Base-by-base conservation (phyloP, 2,113 vertebrate species). In the Myotis yumanensis region DNA sequence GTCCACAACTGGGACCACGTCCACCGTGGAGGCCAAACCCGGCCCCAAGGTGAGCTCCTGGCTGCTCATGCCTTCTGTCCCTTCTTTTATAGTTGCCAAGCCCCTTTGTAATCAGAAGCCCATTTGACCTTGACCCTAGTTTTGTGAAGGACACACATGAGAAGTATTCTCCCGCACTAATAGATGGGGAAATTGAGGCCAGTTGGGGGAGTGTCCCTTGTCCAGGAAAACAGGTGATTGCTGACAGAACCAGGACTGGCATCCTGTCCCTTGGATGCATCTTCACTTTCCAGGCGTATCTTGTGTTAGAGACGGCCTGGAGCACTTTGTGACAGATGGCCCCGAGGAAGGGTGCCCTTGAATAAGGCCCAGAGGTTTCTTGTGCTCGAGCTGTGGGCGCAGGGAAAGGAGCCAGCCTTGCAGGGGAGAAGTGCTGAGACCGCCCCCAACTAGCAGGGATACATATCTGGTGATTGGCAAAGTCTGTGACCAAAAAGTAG, bases 1-100 rank as follows among this genome's bases (percentile, higher is more conserved):
- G 0, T 99, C 99, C 93, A 98, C 99, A 22, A 97, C 98, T 25
- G 98, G 99, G 97, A 99, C 99, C 89, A 93, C 98, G 0, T 98
- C 99, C 96, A 98, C 98, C 35, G 97, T 98, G 93, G 99, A 99
- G 89, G 66, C 96, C 90, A 98, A 98, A 93, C 98, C 98, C 90
- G 98, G 96, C 86, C 96, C 97, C 95, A 99, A 99, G 99, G 99
- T 99, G 52, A 37, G 85, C 86, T 0, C 40, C 64, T 57, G 76
- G 3, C 40, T 12, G 0, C 20, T 54, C 1, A 1, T 8, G 28
- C 73, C 64, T 81, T 77, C 86, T 28, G 84, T 72, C 22, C 20
- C 17, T 12, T 46, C 52, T 86, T 51, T 51, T 80, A 12, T 71
- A 37, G 71, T 83, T 66, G n/a, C 23, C 43, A 76, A 54, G 11